phyloP scores from a whole-genome alignment of 2,888 invertebrate genomes.

The Parnassius orleans region DNA sequence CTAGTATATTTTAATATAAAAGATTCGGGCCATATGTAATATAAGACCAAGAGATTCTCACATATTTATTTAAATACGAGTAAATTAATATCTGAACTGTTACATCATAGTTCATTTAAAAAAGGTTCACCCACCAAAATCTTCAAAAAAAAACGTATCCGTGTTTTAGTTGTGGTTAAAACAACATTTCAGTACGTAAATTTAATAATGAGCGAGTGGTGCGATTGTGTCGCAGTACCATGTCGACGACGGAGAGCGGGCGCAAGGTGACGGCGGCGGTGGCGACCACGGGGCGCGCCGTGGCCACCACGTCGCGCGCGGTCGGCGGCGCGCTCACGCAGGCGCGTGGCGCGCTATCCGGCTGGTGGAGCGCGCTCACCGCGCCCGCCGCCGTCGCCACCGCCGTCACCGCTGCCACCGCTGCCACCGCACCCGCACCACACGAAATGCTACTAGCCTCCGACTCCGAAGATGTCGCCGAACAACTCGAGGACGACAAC shows the following conservation, averaged over 20 bases:
- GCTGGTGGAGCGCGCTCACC: slow-evolving; percentile 88
- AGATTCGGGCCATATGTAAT: too few relatives aligned
- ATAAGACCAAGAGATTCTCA: too few relatives aligned
- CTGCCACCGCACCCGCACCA: slow-evolving; percentile 27
- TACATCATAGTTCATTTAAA: too few relatives aligned
- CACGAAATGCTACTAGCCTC: slow-evolving; percentile 36
- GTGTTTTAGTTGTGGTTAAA: too few relatives aligned
- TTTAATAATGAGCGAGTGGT: neutral
- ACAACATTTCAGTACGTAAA: too few relatives aligned
- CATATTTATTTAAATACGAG: too few relatives aligned
- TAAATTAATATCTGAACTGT: too few relatives aligned
- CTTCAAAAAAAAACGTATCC: too few relatives aligned
- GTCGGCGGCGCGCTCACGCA: slow-evolving; percentile 92
- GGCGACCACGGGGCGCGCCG: slow-evolving; percentile 93
- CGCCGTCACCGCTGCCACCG: slow-evolving; percentile 15
- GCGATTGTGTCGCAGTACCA: slow-evolving; percentile 83
- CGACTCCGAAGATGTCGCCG: slow-evolving; percentile 45
- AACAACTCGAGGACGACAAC: slow-evolving; percentile 32
- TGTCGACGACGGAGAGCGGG: slow-evolving; percentile 96
- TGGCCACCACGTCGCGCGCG: slow-evolving; percentile 80
- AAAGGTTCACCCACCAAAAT: too few relatives aligned
- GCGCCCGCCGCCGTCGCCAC: slow-evolving; percentile 41
- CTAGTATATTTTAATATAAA: too few relatives aligned
- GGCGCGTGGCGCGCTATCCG: slow-evolving; percentile 92
- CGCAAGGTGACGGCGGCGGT: slow-evolving; percentile 96